A percentile compares a stretch with the other conserved stretches of the same genome.
Conservation (phyloP, 2,113 vertebrate species). For the Oncorhynchus keta region DNA sequence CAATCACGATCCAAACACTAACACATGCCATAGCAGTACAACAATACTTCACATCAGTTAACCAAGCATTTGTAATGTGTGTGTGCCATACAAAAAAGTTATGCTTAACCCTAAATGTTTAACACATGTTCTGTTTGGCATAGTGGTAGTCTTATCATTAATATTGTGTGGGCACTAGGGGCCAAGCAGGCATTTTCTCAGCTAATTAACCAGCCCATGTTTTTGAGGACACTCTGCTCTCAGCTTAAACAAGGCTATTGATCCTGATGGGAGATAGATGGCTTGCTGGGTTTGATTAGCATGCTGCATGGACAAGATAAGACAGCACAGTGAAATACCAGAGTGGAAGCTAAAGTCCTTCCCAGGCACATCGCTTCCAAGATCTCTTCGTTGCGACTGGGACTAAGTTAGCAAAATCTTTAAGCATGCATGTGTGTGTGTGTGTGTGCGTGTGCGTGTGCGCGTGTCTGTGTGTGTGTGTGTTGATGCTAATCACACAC, state of each 20-base stretch:
- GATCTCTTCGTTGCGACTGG: conserved; percentile 40
- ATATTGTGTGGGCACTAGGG: no score
- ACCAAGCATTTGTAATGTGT: no score
- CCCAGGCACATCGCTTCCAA: conserved; percentile 45
- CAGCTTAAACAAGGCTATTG: conserved; percentile 53
- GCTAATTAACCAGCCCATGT: conserved; percentile 1
- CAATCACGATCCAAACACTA: no score
- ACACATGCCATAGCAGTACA: no score
- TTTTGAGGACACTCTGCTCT: conserved; percentile 41
- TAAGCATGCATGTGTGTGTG: conserved; percentile 15
- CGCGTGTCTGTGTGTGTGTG: conserved; percentile 1
- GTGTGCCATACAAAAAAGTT: no score
- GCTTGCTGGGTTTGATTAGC: conserved; percentile 54
- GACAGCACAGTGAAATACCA: conserved; percentile 40
- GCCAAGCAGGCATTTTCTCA: no score
- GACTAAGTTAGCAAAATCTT: conserved; percentile 51
- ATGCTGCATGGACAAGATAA: conserved; percentile 64
- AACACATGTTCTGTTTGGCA: no score
- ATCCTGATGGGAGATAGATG: conserved; percentile 45
- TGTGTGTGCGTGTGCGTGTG: not conserved
- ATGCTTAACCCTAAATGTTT: no score
- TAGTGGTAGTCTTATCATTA: no score
- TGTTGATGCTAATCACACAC: conserved; percentile 44
- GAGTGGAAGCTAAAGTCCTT: conserved; percentile 49
- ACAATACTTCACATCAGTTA: no score